Evolutionary conservation across 2,113 vertebrate genomes (phyloP).

Genomic region (Xiphias gladius): DNA sequence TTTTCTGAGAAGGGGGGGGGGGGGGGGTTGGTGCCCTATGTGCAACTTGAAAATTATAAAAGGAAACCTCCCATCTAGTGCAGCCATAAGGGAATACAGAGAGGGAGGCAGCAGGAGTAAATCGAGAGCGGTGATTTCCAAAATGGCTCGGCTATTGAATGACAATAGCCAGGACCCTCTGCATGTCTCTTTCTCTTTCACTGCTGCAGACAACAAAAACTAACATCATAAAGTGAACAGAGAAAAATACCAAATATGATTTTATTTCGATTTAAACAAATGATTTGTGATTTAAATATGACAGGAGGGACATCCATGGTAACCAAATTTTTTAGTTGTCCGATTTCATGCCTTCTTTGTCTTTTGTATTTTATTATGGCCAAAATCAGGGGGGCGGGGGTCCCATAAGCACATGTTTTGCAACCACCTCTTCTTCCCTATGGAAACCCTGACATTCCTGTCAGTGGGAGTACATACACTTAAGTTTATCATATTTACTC

Average conservation of each 20-base stretch:
- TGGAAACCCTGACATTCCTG: constrained; percentile 9
- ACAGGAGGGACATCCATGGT: constrained; percentile 44
- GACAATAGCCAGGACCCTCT: constrained; percentile 85
- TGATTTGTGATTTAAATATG: constrained; percentile 74
- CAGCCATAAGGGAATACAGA: constrained; percentile 85
- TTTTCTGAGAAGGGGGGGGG: constrained; percentile 34
- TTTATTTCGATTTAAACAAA: constrained; percentile 75
- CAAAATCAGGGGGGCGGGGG: not conserved
- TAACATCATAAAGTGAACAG: constrained; percentile 67
- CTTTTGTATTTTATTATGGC: constrained; percentile 15
- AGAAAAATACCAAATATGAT: constrained; percentile 84
- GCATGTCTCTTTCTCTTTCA: constrained; percentile 65
- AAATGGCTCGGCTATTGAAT: constrained; percentile 85
- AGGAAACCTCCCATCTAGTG: constrained; percentile 88
- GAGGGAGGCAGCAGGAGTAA: constrained; percentile 77
- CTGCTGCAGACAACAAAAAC: constrained; percentile 67
- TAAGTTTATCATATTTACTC: constrained; percentile 34
- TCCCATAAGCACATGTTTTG: constrained; percentile 23
- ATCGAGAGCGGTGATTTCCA: constrained; percentile 82
- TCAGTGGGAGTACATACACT: constrained; percentile 12
- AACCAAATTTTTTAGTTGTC: constrained; percentile 49
- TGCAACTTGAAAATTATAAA: constrained; percentile 86
- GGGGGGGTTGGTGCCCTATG: constrained; percentile 56
- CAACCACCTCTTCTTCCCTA: not conserved
- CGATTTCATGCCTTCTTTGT: constrained; percentile 18